Evolutionary conservation across 2,888 invertebrate genomes (phyloP).

Genomic region (Eurytoma californica): DNA sequence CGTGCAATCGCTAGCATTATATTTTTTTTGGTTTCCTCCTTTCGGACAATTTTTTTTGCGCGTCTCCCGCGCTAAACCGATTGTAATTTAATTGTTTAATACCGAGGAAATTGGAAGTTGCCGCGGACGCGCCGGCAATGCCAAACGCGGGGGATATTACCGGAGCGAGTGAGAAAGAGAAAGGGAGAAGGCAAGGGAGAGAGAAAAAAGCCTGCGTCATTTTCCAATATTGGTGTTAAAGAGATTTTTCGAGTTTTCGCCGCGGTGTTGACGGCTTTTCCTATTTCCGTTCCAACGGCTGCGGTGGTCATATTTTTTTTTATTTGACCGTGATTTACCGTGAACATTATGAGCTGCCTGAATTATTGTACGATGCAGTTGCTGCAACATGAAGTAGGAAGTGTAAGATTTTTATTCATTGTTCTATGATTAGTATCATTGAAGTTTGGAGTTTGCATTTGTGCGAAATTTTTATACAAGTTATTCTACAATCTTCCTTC

Average conservation of each 20-base stretch:
- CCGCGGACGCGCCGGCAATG: slow-evolving; percentile 62
- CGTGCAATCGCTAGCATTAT: not conserved
- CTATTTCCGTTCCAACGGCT: not conserved
- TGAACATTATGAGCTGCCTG: not conserved
- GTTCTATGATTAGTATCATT: no score
- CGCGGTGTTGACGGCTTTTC: not conserved
- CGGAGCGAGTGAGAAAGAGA: slow-evolving; percentile 41
- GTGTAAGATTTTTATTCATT: no score
- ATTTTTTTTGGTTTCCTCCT: slow-evolving; percentile 15
- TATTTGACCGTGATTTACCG: no score
- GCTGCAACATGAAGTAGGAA: no score
- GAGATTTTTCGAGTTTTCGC: slow-evolving; percentile 52
- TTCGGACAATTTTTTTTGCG: not conserved
- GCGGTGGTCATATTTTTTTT: slow-evolving; percentile 6
- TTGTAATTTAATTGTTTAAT: slow-evolving; percentile 72
- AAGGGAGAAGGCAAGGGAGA: slow-evolving; percentile 29
- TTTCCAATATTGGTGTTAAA: slow-evolving; percentile 42
- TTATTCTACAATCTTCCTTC: no score
- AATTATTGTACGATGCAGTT: no score
- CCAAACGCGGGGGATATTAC: slow-evolving; percentile 64
- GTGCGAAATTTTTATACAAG: no score
- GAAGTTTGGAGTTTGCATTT: no score
- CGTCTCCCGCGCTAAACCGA: slow-evolving; percentile 57
- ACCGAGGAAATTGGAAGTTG: slow-evolving; percentile 70
- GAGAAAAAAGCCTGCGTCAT: slow-evolving; percentile 38